phyloP scores from a whole-genome alignment of 2,113 vertebrate species.

The Xiphophorus hellerii region DNA sequence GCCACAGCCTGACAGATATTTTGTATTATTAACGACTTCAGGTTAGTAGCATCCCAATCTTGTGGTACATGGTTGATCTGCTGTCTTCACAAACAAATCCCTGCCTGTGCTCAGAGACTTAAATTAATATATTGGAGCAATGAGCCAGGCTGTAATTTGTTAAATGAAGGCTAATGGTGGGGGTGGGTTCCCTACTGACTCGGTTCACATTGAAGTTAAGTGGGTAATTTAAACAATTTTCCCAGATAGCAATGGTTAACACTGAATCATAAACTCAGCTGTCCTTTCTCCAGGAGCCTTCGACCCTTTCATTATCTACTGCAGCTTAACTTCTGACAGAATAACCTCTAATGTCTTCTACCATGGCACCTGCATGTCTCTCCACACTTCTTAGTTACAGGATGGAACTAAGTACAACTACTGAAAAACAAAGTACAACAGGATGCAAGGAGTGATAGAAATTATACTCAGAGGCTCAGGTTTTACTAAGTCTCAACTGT shows the following conservation, averaged over 20 bases:
- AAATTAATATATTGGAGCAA: constrained; percentile 53
- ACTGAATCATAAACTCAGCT: constrained; percentile 32
- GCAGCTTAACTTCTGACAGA: constrained; percentile 27
- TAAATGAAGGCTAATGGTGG: constrained; percentile 64
- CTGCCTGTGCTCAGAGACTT: constrained; percentile 16
- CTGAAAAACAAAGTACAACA: neutral
- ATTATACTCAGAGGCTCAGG: too few species aligned
- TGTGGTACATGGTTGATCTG: constrained; percentile 5
- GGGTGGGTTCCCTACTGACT: constrained; percentile 59
- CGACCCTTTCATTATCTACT: constrained; percentile 41
- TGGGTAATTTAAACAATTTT: constrained; percentile 62
- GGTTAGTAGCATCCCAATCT: constrained; percentile 21
- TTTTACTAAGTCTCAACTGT: too few species aligned
- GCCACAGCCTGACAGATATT: constrained; percentile 31
- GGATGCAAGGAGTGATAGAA: neutral
- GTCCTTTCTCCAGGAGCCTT: constrained; percentile 31
- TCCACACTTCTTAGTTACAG: neutral
- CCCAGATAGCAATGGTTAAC: constrained; percentile 48
- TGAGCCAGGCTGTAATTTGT: constrained; percentile 61
- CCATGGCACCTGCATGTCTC: neutral
- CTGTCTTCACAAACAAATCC: constrained; percentile 40
- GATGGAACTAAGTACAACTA: neutral
- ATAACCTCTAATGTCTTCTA: constrained; percentile 1
- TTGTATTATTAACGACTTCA: constrained; percentile 42
- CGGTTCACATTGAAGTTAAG: constrained; percentile 64